Base-by-base conservation (phyloP, 2,113 vertebrate species). In the Etheostoma spectabile region DNA sequence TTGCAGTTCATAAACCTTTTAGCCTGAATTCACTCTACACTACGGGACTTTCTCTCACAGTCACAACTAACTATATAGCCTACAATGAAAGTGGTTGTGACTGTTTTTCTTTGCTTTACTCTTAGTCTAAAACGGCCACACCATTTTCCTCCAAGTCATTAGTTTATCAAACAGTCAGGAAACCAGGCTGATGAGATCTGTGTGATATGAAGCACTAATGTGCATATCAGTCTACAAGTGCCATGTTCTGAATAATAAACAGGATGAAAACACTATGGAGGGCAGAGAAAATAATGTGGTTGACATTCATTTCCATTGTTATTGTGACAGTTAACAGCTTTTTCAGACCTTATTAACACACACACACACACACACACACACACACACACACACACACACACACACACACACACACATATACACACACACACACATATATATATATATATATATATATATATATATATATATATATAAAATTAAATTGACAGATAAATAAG, bases 81-180 rank as follows among this genome's bases (percentile, higher is more conserved):
- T 15, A 14, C 13, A 15, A 46, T 45, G 2, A 13, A 60, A 46
- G 46, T 16, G 2, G n/a, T 16, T 21, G 56, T 30, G 7, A 69
- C 30, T 30, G 1, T 53, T 42, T 51, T 53, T 46, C 30, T 74
- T 65, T 80, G 35, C 42, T 64, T 48, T 22, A 48, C 1, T 19
- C 15, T 59, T 21, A 12, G 8, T 33, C 21, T 57, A 1, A 33
- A 42, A 21, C 24, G 35, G 30, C 30, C 24, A 3, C 49, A 55
- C 2, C 35, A n/a, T 14, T 69, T 78, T 18, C 52, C 60, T 65
- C n/a, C n/a, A 35, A 69, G 27, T 4, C 70, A 57, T 67, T 66
- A 64, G 63, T 77, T 15, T n/a, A n/a, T 51, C 51, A 64, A 53
- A 24, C 4, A 72, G 45, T 2, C 56, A 71, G 56, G 70, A 75